phyloP scores from a whole-genome alignment of 1,140 invertebrate species.

The Archegozetes longisetosus region DNA sequence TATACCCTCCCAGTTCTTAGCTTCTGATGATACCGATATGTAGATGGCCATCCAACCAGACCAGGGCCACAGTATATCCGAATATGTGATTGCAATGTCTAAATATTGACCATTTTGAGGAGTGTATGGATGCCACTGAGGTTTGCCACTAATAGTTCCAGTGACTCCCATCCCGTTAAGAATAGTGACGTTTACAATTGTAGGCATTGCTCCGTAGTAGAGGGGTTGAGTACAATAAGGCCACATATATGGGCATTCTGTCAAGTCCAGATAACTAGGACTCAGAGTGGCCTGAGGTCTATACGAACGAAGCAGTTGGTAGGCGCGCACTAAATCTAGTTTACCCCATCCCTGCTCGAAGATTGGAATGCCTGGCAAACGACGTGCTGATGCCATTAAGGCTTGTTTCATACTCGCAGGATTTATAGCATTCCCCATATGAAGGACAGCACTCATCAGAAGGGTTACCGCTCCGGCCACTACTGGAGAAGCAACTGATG shows the following conservation, averaged over 20 bases:
- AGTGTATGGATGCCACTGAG: constrained; percentile 72
- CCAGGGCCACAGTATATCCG: constrained; percentile 86
- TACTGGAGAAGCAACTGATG: constrained; percentile 87
- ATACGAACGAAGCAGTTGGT: constrained; percentile 59
- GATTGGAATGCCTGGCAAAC: constrained; percentile 73
- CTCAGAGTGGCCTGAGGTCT: constrained; percentile 56
- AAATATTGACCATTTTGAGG: constrained; percentile 52
- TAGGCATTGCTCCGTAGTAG: constrained; percentile 67
- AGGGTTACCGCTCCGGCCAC: constrained; percentile 82
- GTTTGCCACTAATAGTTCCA: constrained; percentile 48
- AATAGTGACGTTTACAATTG: constrained; percentile 66
- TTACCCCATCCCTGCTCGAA: constrained; percentile 94
- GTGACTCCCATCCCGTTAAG: constrained; percentile 57
- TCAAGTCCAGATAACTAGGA: constrained; percentile 71
- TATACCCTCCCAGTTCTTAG: constrained; percentile 55
- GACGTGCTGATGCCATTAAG: constrained; percentile 63
- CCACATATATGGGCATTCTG: constrained; percentile 93
- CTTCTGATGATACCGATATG: constrained; percentile 45
- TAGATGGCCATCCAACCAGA: constrained; percentile 79
- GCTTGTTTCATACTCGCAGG: constrained; percentile 91
- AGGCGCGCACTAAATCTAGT: constrained; percentile 69
- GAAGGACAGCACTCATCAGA: constrained; percentile 45
- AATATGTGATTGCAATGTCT: constrained; percentile 55
- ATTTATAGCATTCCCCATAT: constrained; percentile 49
- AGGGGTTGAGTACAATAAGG: constrained; percentile 90